Evolutionary conservation across 1,140 invertebrate genomes (phyloP), one percentile per base, ranked within the genome.

Genomic region (Contarinia nasturtii): DNA sequence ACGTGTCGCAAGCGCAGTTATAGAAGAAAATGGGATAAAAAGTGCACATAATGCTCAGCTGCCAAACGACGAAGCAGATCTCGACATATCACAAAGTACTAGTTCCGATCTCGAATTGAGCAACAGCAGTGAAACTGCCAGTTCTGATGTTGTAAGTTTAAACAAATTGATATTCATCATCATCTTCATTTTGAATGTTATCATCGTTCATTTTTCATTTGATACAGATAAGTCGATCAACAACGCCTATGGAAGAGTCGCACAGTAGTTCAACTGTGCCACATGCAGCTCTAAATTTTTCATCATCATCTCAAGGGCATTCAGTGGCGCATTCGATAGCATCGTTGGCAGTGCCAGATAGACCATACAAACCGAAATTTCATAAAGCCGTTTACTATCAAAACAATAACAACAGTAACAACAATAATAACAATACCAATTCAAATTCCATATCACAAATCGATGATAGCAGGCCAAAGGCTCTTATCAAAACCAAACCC

Each of bases 331-430:
- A 33, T 33, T 38, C 46, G 15, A n/a, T 20, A 2, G 19, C 37
- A 15, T 46, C 45, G 8, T 47, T 27, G 38, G 4, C n/a, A 20
- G 11, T 7, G n/a, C 17, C 20, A 19, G 59, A 61, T 40, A 63
- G 63, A 53, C 61, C 61, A 27, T 86, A 86, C 56, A 86, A 86
- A 61, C 82, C 82, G 38, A 85, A 84, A 63, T 85, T 85, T 57
- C 77, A 77, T 50, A 79, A 76, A 53, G 76, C 72, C 19, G 56
- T 68, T 20, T 60, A 78, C 38, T 76, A 80, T 45, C 55, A n/a
- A 14, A 56, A 47, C 49, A 38, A 21, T 34, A 15, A 22, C 38
- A 14, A 21, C 36, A 15, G 18, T 27, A 14, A 21, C 41, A 15
- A 22, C 38, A 14, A 21, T 34, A 15, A 22, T 27, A 14, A 3